Evolutionary conservation across 2,797 vertebrate species (phyloP).

Genomic region (Spea hammondii): DNA sequence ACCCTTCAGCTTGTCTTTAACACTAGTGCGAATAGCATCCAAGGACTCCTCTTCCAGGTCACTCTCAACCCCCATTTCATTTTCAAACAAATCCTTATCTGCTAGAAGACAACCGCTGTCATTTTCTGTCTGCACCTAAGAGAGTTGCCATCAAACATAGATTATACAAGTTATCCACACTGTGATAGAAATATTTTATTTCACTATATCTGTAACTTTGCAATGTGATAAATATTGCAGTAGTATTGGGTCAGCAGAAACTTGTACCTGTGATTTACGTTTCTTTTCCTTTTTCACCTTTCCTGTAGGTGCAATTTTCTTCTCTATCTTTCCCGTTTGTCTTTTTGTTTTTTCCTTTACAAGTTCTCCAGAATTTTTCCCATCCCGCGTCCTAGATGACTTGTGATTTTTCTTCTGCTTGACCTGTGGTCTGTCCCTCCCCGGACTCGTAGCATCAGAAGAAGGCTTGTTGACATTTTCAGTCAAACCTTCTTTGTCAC

Average conservation of each 20-base stretch:
- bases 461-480: constrained; percentile 18
- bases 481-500: constrained; percentile 58
- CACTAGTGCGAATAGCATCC: constrained; percentile 78
- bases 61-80: constrained; percentile 76
- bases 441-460: constrained; percentile 8
- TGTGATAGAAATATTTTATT: no score
- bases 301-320: constrained; percentile 64
- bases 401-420: constrained; percentile 48
- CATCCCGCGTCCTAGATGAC: constrained; percentile 51
- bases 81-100: constrained; percentile 88
- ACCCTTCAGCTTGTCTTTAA: constrained; percentile 80
- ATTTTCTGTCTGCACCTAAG: constrained; percentile 59
- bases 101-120: constrained; percentile 89
- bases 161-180: background rate
- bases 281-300: constrained; percentile 65
- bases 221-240: background rate
- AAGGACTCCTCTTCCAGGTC: constrained; percentile 79
- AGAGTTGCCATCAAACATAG: background rate
- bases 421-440: constrained; percentile 39
- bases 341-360: constrained; percentile 56
- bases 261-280: constrained; percentile 60
- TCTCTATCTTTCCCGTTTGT: constrained; percentile 69
- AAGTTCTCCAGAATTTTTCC: constrained; percentile 23
- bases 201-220: background rate
- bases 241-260: background rate